phyloP scores from a whole-genome alignment of 2,113 vertebrate genomes.

The Oxygymnocypris stewartii region DNA sequence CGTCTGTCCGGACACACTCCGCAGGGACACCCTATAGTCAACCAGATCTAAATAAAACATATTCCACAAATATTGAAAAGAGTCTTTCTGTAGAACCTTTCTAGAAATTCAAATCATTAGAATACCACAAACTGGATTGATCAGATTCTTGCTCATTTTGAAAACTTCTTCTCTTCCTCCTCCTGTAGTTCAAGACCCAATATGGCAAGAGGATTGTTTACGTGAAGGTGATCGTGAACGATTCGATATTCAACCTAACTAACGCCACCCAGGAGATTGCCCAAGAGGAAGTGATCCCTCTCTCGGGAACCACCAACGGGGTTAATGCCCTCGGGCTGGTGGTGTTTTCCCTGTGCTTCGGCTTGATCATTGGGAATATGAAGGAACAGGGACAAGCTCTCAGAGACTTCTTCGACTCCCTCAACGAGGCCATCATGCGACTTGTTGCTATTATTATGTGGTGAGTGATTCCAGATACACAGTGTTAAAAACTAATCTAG shows the following conservation, averaged over 20 bases:
- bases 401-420: constrained; percentile 91
- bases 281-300: constrained; percentile 85
- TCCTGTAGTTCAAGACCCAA: constrained; percentile 91
- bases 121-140: neutral
- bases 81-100: constrained; percentile 22
- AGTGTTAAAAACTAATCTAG: neutral
- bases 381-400: constrained; percentile 91
- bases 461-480: constrained; percentile 68
- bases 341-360: constrained; percentile 96
- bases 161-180: constrained; percentile 42
- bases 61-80: constrained; percentile 40
- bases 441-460: constrained; percentile 96
- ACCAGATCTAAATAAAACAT: constrained; percentile 49
- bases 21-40: constrained; percentile 46
- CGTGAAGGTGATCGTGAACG: constrained; percentile 77
- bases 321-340: constrained; percentile 95
- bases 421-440: constrained; percentile 97
- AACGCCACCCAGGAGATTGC: constrained; percentile 72
- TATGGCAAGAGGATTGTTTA: constrained; percentile 82
- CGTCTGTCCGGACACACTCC: constrained; percentile 53
- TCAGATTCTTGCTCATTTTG: neutral
- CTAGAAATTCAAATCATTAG: neutral
- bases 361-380: constrained; percentile 96
- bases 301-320: constrained; percentile 88
- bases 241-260: constrained; percentile 75